Base-by-base conservation (phyloP, 2,797 vertebrate genomes). In the Eulemur mongoz region DNA sequence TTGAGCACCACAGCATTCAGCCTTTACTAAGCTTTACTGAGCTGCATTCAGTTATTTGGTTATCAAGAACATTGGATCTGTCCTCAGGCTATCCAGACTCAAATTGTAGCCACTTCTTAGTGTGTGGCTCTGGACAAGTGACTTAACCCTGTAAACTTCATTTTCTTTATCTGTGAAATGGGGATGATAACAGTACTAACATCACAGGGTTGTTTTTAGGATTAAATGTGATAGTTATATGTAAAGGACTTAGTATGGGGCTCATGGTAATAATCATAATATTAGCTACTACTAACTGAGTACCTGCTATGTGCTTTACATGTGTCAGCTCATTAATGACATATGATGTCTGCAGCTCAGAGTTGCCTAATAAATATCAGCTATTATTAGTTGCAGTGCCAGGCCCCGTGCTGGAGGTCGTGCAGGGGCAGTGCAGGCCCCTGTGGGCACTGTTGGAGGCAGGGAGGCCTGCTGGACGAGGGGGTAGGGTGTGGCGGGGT, bases 111-210 rank as follows among this genome's bases (percentile, higher is more conserved):
- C 40, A 72, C 52, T 91, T 89, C 7, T 32, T 63, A 70, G n/a
- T 81, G 18, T 91, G 32, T 80, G n/a, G 32, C 95, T 96, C 43
- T 92, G 52, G 57, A 25, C 67, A 72, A 78, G 5, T 86, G 67
- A 82, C 45, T 79, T 57, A 83, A 35, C 65, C 54, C 27, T 65
- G 11, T 69, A 40, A 52, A 93, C 20, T 43, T 85, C 27, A 61
- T 27, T 88, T 85, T 70, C 30, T 88, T 43, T 85, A 38, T 95
- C 43, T 96, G 50, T 80, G 59, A 89, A 94, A 81, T 91, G 43
- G 70, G 45, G 4, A 35, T 87, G 35, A 65, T 79, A 50, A 4
- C 50, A 78, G n/a, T 72, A 69, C 22, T 95, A 93, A 83, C 78
- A 69, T 91, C 27, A 40, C n/a, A 69, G 57, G 11, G 18, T 59